A percentile compares a stretch with the other conserved stretches of the same genome.
Conservation (phyloP, 2,113 vertebrate genomes). For the Machaerirhynchus nigripectus region DNA sequence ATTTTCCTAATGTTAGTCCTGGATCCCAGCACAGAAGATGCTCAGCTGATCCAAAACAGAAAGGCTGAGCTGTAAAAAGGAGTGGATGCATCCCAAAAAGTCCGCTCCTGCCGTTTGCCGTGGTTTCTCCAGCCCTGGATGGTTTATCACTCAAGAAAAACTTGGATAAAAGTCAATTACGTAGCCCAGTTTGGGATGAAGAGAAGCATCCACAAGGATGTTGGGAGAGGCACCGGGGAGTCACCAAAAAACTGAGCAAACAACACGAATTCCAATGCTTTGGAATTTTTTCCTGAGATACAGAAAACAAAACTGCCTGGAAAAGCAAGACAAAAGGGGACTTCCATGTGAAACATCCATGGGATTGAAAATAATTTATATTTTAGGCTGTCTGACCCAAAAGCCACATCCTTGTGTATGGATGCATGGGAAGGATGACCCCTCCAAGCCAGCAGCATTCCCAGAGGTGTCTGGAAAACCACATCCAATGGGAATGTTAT, state of each 20-base stretch:
- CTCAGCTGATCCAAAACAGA: neutral
- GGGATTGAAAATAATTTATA: neutral
- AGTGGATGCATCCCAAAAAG: neutral
- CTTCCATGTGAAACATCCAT: accelerated
- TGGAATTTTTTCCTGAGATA: neutral
- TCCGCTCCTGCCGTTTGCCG: accelerated
- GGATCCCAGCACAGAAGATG: neutral
- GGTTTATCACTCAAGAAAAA: neutral
- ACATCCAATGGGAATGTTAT: neutral
- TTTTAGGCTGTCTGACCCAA: neutral
- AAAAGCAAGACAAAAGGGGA: neutral
- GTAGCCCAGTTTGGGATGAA: neutral
- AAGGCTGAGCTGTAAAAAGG: neutral
- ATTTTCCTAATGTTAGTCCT: neutral
- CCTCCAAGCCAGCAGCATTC: neutral
- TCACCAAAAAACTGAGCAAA: neutral
- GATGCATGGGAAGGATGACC: neutral
- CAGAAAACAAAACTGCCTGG: neutral
- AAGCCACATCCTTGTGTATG: neutral
- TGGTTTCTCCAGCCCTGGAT: neutral
- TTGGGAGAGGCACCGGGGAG: neutral
- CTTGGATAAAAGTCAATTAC: neutral
- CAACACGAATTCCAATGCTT: neutral
- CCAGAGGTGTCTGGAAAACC: neutral
- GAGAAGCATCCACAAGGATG: neutral